Evolutionary conservation across 2,797 vertebrate genomes (phyloP).

Genomic region (Neostethus bicornis): DNA sequence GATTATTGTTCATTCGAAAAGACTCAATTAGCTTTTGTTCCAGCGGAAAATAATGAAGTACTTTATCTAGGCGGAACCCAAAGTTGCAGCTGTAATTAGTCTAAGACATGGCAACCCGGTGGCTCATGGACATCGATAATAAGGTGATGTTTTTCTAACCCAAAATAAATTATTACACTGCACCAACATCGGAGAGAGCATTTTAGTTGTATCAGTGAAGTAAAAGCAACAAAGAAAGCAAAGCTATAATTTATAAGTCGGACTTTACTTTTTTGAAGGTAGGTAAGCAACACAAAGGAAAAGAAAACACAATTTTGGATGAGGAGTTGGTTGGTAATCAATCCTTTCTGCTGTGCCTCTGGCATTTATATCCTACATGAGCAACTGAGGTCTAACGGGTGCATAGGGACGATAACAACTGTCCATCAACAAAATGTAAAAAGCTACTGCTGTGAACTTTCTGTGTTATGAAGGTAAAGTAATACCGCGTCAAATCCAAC

Average conservation of each 20-base stretch:
- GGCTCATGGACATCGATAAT: slow-evolving; percentile 39
- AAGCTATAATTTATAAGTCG: slow-evolving; percentile 9
- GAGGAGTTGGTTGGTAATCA: slow-evolving; percentile 44
- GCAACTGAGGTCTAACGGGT: slow-evolving; percentile 31
- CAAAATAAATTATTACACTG: slow-evolving; percentile 13
- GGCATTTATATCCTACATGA: slow-evolving; percentile 55
- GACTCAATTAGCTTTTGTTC: slow-evolving; percentile 69
- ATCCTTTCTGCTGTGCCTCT: slow-evolving; percentile 43
- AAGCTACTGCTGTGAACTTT: slow-evolving; percentile 28
- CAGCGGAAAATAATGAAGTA: slow-evolving; percentile 66
- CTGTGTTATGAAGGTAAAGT: slow-evolving; percentile 56
- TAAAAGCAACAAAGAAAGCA: slow-evolving; percentile 13
- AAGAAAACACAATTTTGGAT: not conserved
- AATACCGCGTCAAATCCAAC: slow-evolving; percentile 34
- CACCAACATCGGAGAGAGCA: slow-evolving; percentile 3
- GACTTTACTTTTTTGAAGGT: slow-evolving; percentile 20
- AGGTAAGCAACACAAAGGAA: slow-evolving; percentile 26
- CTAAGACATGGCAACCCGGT: slow-evolving; percentile 47
- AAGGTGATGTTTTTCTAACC: slow-evolving; percentile 33
- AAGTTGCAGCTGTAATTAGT: slow-evolving; percentile 65
- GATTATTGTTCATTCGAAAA: slow-evolving; percentile 73
- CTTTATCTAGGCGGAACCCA: slow-evolving; percentile 42
- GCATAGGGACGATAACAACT: slow-evolving; percentile 14
- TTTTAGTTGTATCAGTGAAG: slow-evolving; percentile 22
- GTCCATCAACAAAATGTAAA: slow-evolving; percentile 27